These are phyloP conservation scores for Leucophenga varia DNA, from an alignment of 1,140 invertebrate genomes.

Conservation along the genomic window DNA sequence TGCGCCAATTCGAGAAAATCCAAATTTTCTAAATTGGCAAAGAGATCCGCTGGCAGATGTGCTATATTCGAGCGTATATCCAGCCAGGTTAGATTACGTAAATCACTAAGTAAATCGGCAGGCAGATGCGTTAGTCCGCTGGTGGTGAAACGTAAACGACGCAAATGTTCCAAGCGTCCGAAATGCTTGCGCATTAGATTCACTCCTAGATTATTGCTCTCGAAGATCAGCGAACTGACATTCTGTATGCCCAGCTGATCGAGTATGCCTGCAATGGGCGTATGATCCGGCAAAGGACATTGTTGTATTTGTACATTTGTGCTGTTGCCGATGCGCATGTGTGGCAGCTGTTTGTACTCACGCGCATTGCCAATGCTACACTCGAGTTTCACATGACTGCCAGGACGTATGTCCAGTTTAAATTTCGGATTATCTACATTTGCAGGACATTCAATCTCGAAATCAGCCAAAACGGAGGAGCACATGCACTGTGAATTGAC, in stretches of 20 bases:
- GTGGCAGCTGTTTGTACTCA: constrained; percentile 39
- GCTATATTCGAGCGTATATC: constrained; percentile 64
- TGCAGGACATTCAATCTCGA: constrained; percentile 39
- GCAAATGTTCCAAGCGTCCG: constrained; percentile 30
- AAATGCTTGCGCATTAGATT: constrained; percentile 42
- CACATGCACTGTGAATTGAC: constrained; percentile 33
- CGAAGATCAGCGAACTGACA: constrained; percentile 35
- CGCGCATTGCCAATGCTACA: constrained; percentile 31
- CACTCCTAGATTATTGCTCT: constrained; percentile 42
- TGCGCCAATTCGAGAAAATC: constrained; percentile 64
- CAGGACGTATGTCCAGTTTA: constrained; percentile 32
- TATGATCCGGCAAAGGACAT: constrained; percentile 39
- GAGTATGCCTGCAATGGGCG: constrained; percentile 38
- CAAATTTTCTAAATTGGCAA: constrained; percentile 60
- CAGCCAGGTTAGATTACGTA: constrained; percentile 62
- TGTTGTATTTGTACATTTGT: constrained; percentile 38
- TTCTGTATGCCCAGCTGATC: constrained; percentile 36
- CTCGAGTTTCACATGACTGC: constrained; percentile 34
- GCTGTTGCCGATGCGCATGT: constrained; percentile 31
- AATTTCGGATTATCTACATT: constrained; percentile 35
- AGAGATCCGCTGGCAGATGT: constrained; percentile 61
- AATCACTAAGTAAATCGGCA: constrained; percentile 61
- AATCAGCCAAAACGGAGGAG: constrained; percentile 27
- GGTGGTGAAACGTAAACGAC: constrained; percentile 35
- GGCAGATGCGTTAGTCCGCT: constrained; percentile 58